Conservation (phyloP, 2,113 vertebrate genomes). For the Hyla sarda region DNA sequence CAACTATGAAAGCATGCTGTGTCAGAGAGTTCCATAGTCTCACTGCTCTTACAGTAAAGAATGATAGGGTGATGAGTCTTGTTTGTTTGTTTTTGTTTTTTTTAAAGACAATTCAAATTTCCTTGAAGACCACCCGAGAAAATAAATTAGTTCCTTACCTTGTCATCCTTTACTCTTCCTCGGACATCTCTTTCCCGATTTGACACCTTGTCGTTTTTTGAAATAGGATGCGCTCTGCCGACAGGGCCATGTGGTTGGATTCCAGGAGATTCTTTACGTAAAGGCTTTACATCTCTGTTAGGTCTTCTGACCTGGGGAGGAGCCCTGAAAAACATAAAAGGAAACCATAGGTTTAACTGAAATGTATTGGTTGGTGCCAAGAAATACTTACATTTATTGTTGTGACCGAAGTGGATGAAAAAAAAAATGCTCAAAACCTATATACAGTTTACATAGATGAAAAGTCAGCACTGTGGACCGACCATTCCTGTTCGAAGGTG, state of each 20-base stretch:
- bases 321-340: constrained; percentile 70
- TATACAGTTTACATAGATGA: too few species aligned
- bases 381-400: not conserved
- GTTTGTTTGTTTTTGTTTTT: too few species aligned
- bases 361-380: not conserved
- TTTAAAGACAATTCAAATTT: too few species aligned
- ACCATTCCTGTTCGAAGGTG: too few species aligned
- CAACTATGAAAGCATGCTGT: too few species aligned
- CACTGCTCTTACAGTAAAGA: too few species aligned
- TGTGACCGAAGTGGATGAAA: too few species aligned
- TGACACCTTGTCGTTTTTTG: constrained; percentile 78
- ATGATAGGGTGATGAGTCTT: too few species aligned
- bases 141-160: constrained; percentile 69
- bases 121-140: not conserved
- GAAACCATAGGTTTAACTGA: constrained; percentile 14
- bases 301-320: constrained; percentile 84
- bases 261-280: constrained; percentile 85
- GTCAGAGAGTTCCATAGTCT: too few species aligned
- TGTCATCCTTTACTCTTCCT: constrained; percentile 85
- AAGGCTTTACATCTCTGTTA: constrained; percentile 80
- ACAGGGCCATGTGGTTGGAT: constrained; percentile 80
- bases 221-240: constrained; percentile 76
- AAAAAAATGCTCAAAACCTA: too few species aligned
- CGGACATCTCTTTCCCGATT: constrained; percentile 77
- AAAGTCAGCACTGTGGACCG: too few species aligned